phyloP scores from a whole-genome alignment of 2,113 vertebrate species.

The Arothron firmamentum region DNA sequence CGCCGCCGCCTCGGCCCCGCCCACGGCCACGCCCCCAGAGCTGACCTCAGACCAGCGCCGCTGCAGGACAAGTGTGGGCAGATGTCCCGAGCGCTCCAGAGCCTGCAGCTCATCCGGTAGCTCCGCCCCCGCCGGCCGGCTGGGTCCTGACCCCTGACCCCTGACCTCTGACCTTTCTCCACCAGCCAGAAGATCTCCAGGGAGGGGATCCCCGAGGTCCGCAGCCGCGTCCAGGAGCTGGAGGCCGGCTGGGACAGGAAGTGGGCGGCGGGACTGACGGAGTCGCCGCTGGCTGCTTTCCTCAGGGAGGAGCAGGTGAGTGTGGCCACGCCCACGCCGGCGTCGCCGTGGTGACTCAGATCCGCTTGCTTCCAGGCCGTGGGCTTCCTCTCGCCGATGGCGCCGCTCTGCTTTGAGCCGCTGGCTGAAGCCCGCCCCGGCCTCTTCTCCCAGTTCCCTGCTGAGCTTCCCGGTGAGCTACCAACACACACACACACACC shows the following conservation, averaged over 20 bases:
- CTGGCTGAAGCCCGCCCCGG: conserved; percentile 62
- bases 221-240: conserved; percentile 53
- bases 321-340: conserved; percentile 13
- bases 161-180: background rate
- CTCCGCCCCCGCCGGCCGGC: background rate
- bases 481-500: too few species aligned
- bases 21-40: conserved; percentile 26
- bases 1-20: too few species aligned
- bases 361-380: conserved; percentile 63
- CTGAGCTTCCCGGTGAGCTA: conserved; percentile 73
- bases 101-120: conserved; percentile 73
- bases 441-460: conserved; percentile 62
- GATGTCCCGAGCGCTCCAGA: conserved; percentile 53
- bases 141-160: background rate
- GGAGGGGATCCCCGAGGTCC: conserved; percentile 51
- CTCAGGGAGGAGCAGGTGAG: conserved; percentile 77
- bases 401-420: conserved; percentile 69
- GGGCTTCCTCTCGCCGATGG: conserved; percentile 71
- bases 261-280: conserved; percentile 73
- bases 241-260: conserved; percentile 78
- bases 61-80: conserved; percentile 58
- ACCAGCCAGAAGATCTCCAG: conserved; percentile 71
- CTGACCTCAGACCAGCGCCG: conserved; percentile 45
- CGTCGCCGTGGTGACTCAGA: too few species aligned
- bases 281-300: conserved; percentile 67